phyloP scores from a whole-genome alignment of 2,113 vertebrate species.

The human (Homo sapiens) region DNA sequence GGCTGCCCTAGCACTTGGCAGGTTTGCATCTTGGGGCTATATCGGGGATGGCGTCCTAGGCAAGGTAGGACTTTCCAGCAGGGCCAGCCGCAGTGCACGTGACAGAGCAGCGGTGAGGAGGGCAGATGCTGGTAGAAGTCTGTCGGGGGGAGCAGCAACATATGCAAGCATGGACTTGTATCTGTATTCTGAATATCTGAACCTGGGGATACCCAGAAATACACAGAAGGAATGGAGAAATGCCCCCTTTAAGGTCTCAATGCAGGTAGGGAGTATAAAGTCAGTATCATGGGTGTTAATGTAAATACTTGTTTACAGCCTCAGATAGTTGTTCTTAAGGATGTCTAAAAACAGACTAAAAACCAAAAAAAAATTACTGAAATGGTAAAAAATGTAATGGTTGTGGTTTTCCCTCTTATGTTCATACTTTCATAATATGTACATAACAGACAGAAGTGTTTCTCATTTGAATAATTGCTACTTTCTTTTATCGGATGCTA shows the following conservation, averaged over 20 bases:
- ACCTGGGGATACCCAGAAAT: neutral
- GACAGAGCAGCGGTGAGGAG: neutral
- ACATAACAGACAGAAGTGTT: neutral
- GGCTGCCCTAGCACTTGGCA: no score
- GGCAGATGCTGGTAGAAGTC: neutral
- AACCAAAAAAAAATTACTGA: neutral
- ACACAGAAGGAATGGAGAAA: neutral
- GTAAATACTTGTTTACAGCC: neutral
- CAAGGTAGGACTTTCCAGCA: neutral
- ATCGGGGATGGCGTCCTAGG: fast-evolving
- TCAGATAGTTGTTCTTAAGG: neutral
- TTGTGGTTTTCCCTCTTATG: neutral
- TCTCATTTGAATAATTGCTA: neutral
- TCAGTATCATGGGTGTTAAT: neutral
- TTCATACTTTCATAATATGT: neutral
- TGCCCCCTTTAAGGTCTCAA: neutral
- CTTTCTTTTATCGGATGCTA: conserved; percentile 20
- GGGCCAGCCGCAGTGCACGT: no score
- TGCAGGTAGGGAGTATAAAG: neutral
- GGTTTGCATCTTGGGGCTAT: no score
- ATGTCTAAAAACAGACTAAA: neutral
- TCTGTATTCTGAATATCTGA: neutral
- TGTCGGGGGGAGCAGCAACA: neutral
- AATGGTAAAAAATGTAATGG: neutral
- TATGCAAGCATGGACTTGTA: neutral